Evolutionary conservation across 2,113 vertebrate species (phyloP), one percentile per base, ranked within the genome.

Genomic region (Lucifuga dentata): DNA sequence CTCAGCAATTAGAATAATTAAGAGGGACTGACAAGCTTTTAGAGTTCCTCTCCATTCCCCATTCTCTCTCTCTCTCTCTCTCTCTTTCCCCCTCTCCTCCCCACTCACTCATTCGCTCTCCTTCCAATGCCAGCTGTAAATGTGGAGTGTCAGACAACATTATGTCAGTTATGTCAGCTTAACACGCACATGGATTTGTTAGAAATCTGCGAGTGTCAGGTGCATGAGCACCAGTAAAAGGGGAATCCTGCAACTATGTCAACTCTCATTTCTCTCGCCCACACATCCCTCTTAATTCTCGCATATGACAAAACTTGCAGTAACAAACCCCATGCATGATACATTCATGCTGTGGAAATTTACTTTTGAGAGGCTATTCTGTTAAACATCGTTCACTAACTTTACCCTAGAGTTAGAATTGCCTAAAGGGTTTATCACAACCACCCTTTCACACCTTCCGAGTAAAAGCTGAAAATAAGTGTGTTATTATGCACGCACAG

Each of bases 1-100:
- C 88, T 83, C 85, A 80, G 85, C 88, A 89, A 91, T 91, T 91
- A 91, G 78, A 88, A 89, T 89, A 88, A 91, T 91, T 89, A 88
- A 86, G 86, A 87, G 83, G 69, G 81, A 70, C 85, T 82, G 88
- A 86, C 85, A 83, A 86, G 83, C 81, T 89, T 86, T 89, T 83
- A 87, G 68, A 78, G 76, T 68, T 39, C 80, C 59, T 83, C 71
- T 77, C 73, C 32, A 73, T 80, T 66, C 48, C 62, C 29, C 40
- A 15, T 0, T 32, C 26, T 51, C 26, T 51, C 48, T 51, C 23
- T 56, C 35, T 10, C 29, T 44, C 51, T 50, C 9, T 66, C 55
- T 11, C 41, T 65, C 8, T 40, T 13, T 36, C 59, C 26, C 46
- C 4, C 26, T 65, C 49, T 57, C 21, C 24, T 12, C 13, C 21